Evolutionary conservation across 2,888 invertebrate genomes (phyloP).

Genomic region (Drosophila neutralis): DNA sequence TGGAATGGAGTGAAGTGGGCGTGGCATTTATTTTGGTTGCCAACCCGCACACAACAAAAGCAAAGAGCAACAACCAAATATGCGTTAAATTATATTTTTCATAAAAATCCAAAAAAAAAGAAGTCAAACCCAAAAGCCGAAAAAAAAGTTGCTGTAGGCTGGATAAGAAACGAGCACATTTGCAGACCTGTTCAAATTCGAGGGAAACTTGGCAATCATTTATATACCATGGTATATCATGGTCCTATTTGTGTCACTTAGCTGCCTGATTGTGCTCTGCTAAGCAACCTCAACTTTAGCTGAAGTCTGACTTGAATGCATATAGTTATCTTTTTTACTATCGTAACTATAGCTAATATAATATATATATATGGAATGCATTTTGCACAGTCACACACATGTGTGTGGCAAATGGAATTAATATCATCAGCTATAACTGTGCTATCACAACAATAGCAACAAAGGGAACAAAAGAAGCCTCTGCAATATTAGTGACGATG

Average conservation of each 20-base stretch:
- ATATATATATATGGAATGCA: not conserved
- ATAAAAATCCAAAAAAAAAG: not conserved
- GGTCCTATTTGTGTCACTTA: not conserved
- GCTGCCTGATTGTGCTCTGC: not conserved
- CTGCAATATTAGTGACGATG: not conserved
- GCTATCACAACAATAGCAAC: constrained; percentile 14
- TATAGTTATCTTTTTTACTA: not conserved
- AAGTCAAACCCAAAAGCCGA: not conserved
- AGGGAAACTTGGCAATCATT: not conserved
- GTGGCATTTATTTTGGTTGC: constrained; percentile 1
- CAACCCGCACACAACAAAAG: not conserved
- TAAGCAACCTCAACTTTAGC: not conserved
- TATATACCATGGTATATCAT: not conserved
- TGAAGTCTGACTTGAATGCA: not conserved
- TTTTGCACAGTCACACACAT: not conserved
- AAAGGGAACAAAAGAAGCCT: not conserved
- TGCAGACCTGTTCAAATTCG: not conserved
- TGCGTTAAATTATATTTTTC: not conserved
- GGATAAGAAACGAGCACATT: too few relatives aligned
- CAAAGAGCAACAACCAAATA: not conserved
- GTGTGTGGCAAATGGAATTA: not conserved
- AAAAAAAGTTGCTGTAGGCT: not conserved
- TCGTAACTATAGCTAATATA: not conserved
- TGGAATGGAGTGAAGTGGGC: not conserved
- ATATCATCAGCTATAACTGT: constrained; percentile 9